Evolutionary conservation across 37 sponge, comb jelly and placozoan genomes (phyloP), one percentile per base, ranked within the genome.

Genomic region (Ianthella basta): DNA sequence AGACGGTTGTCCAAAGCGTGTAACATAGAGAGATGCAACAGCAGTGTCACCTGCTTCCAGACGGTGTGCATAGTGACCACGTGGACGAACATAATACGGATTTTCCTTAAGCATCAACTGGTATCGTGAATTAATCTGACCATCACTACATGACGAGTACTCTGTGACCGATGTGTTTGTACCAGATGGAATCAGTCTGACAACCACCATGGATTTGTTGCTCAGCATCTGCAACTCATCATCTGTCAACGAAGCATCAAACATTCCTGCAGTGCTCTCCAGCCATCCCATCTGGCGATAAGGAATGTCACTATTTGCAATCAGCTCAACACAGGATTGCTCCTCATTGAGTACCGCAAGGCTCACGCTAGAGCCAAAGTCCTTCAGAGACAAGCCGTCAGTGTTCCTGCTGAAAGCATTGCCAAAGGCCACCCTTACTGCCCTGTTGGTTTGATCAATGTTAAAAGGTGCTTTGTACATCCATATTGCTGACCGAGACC

Each of bases 1-100:
- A 33, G 32, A 54, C 13, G 85, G 85, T 50, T 85, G 35, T 56
- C 85, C 85, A 73, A 67, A 73, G n/a, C 41, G 33, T 72, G 85
- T 72, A 27, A 85, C 77, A 54, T 73, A 19, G 21, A 85, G 34
- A 23, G 75, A 27, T 25, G 77, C 29, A 4, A 50, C 36, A 20
- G 59, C 61, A 60, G 63, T 32, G 3, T 56, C 33, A 56, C 25
- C 27, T 29, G 16, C 30, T 30, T 56, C 59, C 59, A 59, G 37
- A 60, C 61, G 82, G 24, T 4, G 1, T 8, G 59, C 53, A 36
- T 75, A 41, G 33, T 85, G 44, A 10, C 57, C 86, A 60, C 57
- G 75, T 41, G 86, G 79, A 21, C 79, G 61, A 23, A 85, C 79
- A 37, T 33, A 61, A 50, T 37, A 78, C 0, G 41, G 78, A 38